Base-by-base conservation (phyloP, 2,888 invertebrate genomes). In the Cecidostiba fungosa region DNA sequence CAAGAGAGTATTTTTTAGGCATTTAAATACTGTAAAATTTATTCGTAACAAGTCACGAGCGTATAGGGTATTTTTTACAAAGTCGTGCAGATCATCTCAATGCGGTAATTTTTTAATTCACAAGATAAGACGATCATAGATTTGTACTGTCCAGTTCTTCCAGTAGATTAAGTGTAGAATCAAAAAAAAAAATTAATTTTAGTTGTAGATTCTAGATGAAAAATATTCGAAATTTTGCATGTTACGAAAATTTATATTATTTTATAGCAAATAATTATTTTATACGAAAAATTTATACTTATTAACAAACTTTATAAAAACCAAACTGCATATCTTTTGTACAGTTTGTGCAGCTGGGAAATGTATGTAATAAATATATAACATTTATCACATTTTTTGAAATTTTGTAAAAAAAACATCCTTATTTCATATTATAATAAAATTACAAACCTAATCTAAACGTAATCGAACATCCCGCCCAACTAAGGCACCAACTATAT, bases 161-260 rank as follows among this genome's bases (percentile, higher is more conserved):
- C 86, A 86, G 47, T 86, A 86, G 85, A n/a, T 8, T 86, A 86
- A 85, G 85, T 72, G 2, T 85, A 85, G 82, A 80, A 79, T 79
- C 59, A 78, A 86, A 43, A 1, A 43, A 43, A 82, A 85, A 77
- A 26, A 84, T 80, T 85, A 70, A 86, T 78, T 19, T 36, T 86
- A 86, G 79, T n/a, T 77, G 19, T 86, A 85, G 74, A 47, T 59
- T 72, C 39, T 86, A 85, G 70, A 36, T 70, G 19, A 29, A 86
- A 81, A 84, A 43, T 85, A 70, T 85, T 70, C 36, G 32, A 85
- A 82, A 50, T 39, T 39, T 77, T 78, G 39, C 77, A 76, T 85
- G 83, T 87, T 87, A 84, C 72, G 77, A 84, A n/a, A 87, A 85
- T 87, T 83, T 81, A 59, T 85, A 83, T 80, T 87, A 83, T 85